Conservation (phyloP, 1,140 invertebrate genomes). For the Drosophila nigrodunni region DNA sequence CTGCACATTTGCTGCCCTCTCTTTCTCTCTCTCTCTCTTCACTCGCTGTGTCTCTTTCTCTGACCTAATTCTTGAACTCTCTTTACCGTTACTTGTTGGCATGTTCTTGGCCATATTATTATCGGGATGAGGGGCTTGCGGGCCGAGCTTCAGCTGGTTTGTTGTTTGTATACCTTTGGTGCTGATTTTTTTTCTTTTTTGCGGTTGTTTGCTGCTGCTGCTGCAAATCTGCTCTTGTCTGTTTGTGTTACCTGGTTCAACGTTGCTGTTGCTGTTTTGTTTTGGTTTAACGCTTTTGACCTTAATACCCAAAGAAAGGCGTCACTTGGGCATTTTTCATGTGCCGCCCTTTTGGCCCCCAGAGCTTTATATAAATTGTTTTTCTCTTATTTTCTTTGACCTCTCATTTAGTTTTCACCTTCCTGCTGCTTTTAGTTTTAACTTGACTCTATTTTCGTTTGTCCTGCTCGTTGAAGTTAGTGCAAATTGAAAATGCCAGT, state of each 20-base stretch:
- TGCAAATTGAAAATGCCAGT: slow-evolving; percentile 78
- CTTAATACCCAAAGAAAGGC: slow-evolving; percentile 77
- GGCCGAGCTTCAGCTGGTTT: slow-evolving; percentile 11
- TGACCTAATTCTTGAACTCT: slow-evolving; percentile 71
- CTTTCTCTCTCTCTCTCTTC: neutral
- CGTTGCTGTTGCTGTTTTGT: slow-evolving; percentile 53
- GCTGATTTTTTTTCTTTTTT: slow-evolving; percentile 49
- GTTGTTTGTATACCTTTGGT: slow-evolving; percentile 54
- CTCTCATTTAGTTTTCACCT: neutral
- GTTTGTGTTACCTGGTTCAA: slow-evolving; percentile 44
- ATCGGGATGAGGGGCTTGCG: neutral
- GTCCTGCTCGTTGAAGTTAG: slow-evolving; percentile 61
- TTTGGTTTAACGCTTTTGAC: slow-evolving; percentile 80
- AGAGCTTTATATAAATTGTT: slow-evolving; percentile 52
- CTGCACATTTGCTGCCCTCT: slow-evolving; percentile 57
- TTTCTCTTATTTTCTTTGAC: slow-evolving; percentile 19
- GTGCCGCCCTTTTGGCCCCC: slow-evolving; percentile 23
- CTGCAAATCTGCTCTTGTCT: slow-evolving; percentile 72
- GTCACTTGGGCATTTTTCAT: slow-evolving; percentile 56
- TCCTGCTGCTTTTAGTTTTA: too few relatives aligned
- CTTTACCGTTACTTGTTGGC: slow-evolving; percentile 46
- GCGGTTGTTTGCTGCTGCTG: slow-evolving; percentile 67
- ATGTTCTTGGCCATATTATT: slow-evolving; percentile 21
- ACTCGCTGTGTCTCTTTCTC: slow-evolving; percentile 24
- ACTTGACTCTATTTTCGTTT: slow-evolving; percentile 1